Base-by-base conservation (phyloP, 2,797 vertebrate genomes). In the Danio albolineatus region DNA sequence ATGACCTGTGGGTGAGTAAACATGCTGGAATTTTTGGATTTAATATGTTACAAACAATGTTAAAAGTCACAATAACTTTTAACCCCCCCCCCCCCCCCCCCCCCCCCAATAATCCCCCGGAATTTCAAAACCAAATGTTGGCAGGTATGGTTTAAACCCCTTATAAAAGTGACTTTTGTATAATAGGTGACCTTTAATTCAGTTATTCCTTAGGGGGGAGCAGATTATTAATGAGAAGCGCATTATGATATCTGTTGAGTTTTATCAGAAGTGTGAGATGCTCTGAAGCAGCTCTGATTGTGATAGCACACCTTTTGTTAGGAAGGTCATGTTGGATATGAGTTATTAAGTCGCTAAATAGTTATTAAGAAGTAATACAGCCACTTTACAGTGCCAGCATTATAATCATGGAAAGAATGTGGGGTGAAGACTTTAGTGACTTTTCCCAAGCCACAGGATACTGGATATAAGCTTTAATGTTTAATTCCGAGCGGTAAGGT, bases 381-480 rank as follows among this genome's bases (percentile, higher is more conserved):
- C 53, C 57, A 56, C 49, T 73, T 75, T 51, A 77, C 64, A 76
- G 84, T 80, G 83, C 62, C 75, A 75, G 14, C 14, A 12, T 53
- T 71, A 74, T 80, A 84, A 81, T 65, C 67, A 53, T 7, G 72
- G 70, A 83, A 78, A 69, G 85, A 87, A 90, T 90, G 83, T 49
- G 6, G 46, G 62, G 53, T 46, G 74, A 75, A 48, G 57, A 39
- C 10, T 46, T 17, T 0, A 13, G n/a, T 14, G 51, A 43, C 64
- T 44, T 73, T 62, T 39, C 54, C 10, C n/a, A 28, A 81, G 10
- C 10, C 5, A 9, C 9, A 8, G 0, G 12, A 28, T 21, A 46
- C 2, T 8, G 49, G 77, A 16, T 17, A 36, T 10, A 28, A 28
- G 28, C 28, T n/a, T n/a, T n/a, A n/a, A n/a, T n/a, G n/a, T n/a